Base-by-base conservation (phyloP, 2,797 vertebrate genomes). In the Enteromius afrohamiltoni region DNA sequence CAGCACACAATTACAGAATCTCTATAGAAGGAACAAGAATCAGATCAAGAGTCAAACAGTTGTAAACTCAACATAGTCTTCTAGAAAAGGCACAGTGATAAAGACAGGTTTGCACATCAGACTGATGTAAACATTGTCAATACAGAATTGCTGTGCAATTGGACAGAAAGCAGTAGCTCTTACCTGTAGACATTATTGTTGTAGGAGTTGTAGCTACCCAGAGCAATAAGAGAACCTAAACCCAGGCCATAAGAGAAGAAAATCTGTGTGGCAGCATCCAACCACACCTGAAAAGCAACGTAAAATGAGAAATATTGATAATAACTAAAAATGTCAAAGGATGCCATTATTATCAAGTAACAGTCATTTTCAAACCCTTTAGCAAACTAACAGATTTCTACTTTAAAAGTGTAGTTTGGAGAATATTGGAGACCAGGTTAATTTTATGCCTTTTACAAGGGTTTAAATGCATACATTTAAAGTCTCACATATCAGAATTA, bases 211-310 rank as follows among this genome's bases (percentile, higher is more conserved):
- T 97, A 97, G 92, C 97, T 98, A 17, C 97, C 97, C 89, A 98
- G 90, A 1, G 97, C 97, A 0, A 97, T 96, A 77, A 98, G 94
- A 1, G 97, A 98, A 14, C 97, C 97, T 74, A 98, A 90, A 31
- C 97, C 97, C 85, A 98, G 89, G 9, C 97, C 97, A 0, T 98
- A 97, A 29, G 97, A 97, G 85, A 98, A 98, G 92, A 98, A 97
- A 88, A 98, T 98, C 83, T 98, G 97, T 1, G 97, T 97, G 6
- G 97, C 97, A 6, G 97, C 97, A 0, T 98, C 97, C 91, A 98
- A 93, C 97, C 97, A 98, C 86, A 98, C 97, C 97, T 98, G 77
- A 53, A 51, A 13, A 55, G 29, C 31, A 84, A n/a, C 21, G 1
- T 74, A 40, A 74, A 31, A 47, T 26, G 3, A 40, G 11, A n/a